A percentile compares a stretch with the other conserved stretches of the same genome.
Evolutionary conservation across 2,888 invertebrate genomes (phyloP).

Genomic region (Lochmaea crataegi): DNA sequence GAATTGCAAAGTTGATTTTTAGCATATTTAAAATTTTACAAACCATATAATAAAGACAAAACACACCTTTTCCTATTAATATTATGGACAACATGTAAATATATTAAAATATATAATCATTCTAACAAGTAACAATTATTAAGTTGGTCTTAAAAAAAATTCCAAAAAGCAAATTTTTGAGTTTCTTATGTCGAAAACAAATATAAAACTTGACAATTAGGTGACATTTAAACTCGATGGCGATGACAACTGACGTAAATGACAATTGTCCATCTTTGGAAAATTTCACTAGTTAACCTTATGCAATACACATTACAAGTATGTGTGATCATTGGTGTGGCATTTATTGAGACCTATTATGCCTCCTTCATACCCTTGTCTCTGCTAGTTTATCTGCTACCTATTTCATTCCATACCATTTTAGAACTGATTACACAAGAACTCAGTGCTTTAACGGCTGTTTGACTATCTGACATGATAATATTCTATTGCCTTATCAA

Average conservation of each 20-base stretch:
- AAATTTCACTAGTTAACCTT: too few relatives aligned
- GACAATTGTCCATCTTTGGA: too few relatives aligned
- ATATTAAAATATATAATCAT: slow-evolving; percentile 22
- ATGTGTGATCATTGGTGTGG: too few relatives aligned
- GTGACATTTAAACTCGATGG: slow-evolving; percentile 2
- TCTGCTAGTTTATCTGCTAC: too few relatives aligned
- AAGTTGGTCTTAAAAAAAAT: slow-evolving; percentile 11
- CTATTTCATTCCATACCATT: too few relatives aligned
- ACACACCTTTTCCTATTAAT: slow-evolving; percentile 18
- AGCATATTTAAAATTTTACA: slow-evolving; percentile 28
- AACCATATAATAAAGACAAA: background rate
- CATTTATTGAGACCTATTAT: too few relatives aligned
- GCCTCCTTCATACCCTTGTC: too few relatives aligned
- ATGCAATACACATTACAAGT: too few relatives aligned
- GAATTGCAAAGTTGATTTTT: slow-evolving; percentile 32
- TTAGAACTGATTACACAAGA: too few relatives aligned
- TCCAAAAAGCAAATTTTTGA: slow-evolving; percentile 20
- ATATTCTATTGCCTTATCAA: too few relatives aligned
- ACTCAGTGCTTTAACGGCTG: too few relatives aligned
- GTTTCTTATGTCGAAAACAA: slow-evolving; percentile 29
- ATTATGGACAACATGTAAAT: background rate
- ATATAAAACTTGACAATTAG: slow-evolving; percentile 29
- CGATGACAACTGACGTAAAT: slow-evolving; percentile 12
- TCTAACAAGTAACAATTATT: background rate
- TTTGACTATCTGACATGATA: too few relatives aligned